Evolutionary conservation across 53 echinoderm and acorn worm genomes (phyloP), one percentile per base, ranked within the genome.

Genomic region (Arbacia lixula): DNA sequence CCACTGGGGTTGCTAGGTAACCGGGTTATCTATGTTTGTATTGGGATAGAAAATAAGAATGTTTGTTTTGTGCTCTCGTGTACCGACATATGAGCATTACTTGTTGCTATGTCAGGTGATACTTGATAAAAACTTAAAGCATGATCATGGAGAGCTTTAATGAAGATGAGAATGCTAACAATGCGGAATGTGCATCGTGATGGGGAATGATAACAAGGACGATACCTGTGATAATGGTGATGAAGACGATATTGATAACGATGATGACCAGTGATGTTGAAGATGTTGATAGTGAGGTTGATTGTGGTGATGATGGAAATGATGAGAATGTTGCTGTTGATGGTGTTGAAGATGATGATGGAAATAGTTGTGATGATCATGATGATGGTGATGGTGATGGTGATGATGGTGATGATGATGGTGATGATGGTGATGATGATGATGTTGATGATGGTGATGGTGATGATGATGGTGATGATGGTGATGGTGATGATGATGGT

Each of bases 381-480:
- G 58, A 21, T 57, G 58, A 57, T 57, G 16, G 22, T 12, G 58
- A 57, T 57, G 58, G 22, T 57, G 58, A 57, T 57, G 58, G 22
- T 57, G 58, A 21, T 57, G 58, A 21, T 57, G 58, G 22, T 57
- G 58, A 57, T 57, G 58, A 19, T 57, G 58, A 57, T 57, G 58
- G 5, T 57, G 58, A 57, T 57, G 58, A 19, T 57, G 58, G 5
- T 57, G 58, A 57, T 57, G 58, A 57, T 57, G 58, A 57, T 57
- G 58, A 57, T 57, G 58, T 12, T 57, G 58, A 57, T 57, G 58
- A 57, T 57, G 58, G 22, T 57, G 58, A 57, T 21, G 58, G n/a
- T 57, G 58, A 57, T 57, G 58, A 21, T 21, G 22, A 57, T 21
- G 58, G n/a, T 67, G 68, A 67, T 29, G 38, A 31, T 67, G 68